These are phyloP conservation scores for Ciconia boyciana DNA, from an alignment of 2,113 vertebrate genomes.

Conservation along the genomic window DNA sequence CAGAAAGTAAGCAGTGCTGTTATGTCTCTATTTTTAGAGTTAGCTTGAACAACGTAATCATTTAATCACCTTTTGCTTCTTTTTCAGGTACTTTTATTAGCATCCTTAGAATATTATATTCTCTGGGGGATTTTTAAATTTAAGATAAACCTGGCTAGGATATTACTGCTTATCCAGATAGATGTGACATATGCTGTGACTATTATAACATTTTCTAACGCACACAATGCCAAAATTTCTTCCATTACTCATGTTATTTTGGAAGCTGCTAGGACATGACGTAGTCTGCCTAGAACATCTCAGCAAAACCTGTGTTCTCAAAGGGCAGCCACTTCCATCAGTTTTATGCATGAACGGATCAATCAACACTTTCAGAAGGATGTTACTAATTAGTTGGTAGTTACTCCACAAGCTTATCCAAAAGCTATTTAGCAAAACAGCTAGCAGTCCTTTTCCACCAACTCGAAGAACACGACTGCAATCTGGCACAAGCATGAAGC, in stretches of 20 bases:
- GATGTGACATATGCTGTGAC: neutral
- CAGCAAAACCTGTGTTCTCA: neutral
- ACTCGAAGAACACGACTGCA: neutral
- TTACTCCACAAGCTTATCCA: neutral
- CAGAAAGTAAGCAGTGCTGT: neutral
- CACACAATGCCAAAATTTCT: neutral
- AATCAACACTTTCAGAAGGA: neutral
- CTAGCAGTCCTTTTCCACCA: neutral
- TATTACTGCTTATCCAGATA: neutral
- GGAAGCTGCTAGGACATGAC: neutral
- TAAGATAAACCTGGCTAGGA: neutral
- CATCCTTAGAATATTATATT: neutral
- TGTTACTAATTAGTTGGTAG: neutral
- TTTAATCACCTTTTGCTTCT: neutral
- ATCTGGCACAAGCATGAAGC: fast-evolving
- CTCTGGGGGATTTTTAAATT: neutral
- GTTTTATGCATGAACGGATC: neutral
- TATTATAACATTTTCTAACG: neutral
- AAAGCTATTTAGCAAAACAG: neutral
- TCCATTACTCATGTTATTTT: neutral
- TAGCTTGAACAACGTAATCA: neutral
- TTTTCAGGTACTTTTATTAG: neutral
- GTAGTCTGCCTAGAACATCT: neutral
- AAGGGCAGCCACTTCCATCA: neutral
- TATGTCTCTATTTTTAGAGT: neutral